Base-by-base conservation (phyloP, 53 echinoderm and acorn worm species). In the Paracentrotus lividus region DNA sequence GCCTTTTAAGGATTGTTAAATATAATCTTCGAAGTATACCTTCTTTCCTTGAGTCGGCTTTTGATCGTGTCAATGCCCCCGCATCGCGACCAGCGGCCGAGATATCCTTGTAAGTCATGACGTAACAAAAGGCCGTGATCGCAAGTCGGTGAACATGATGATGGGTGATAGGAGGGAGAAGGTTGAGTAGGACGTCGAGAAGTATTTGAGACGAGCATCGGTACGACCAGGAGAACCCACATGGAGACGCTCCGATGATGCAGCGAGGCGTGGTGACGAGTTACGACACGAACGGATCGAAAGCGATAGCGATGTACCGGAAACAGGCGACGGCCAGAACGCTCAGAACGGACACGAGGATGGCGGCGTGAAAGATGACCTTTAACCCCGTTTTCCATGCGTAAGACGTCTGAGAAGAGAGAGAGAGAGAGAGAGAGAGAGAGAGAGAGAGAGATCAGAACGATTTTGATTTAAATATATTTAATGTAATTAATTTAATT, bases 131-230 rank as follows among this genome's bases (percentile, higher is more conserved):
- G 53, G 52, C 91, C 54, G 91, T 91, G 76, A 91, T 91, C 18
- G 91, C 91, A 51, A 91, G 53, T 10, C 91, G 33, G 91, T 54
- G 76, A 91, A 91, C 91, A 91, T 91, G 75, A 91, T 75, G 77
- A 91, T 76, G n/a, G 76, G 75, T 91, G 77, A 91, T 91, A 55
- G 76, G 91, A 18, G 76, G 91, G 77, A 91, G 91, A 33, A 75
- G 33, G 34, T 91, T 34, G 21, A 32, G 76, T 91, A 91, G n/a
- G 77, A 52, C 76, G 76, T 24, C 21, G 75, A 49, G 91, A 33
- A 69, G 54, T 91, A 91, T 36, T 91, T 91, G 33, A 76, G 33
- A 91, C 56, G 31, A 91, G 8, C 54, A 91, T 49, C 49, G 91
- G 91, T 32, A 51, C 91, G 36, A 53, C 72, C 53, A 91, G 72